Evolutionary conservation across 1,140 invertebrate genomes (phyloP), one percentile per base, ranked within the genome.

Genomic region (Ceratina calcarata): DNA sequence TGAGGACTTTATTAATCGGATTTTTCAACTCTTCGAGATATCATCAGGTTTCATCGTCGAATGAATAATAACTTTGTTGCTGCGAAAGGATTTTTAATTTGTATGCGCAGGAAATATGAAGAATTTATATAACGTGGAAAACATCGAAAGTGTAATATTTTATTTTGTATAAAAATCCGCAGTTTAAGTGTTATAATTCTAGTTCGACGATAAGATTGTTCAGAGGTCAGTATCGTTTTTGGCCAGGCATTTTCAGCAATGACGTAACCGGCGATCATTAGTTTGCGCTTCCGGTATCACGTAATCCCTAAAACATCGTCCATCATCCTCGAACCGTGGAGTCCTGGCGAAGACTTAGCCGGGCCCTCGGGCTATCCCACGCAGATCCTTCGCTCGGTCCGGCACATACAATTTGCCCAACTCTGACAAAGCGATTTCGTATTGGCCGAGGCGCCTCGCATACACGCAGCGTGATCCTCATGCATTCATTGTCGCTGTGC

Each of bases 261-360:
- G 78, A 80, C 83, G 83, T 84, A 85, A 85, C 83, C 58, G 45
- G 24, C 71, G 82, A 85, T 80, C 82, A 80, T 85, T 85, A 85
- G 83, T 76, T 70, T 66, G 69, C 67, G 77, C 83, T 85, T 85
- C 83, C 83, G 83, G 83, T 85, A 85, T 85, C 83, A 80, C 83
- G 79, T 85, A 84, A 85, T 85, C 82, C 83, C 82, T 85, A 85
- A 85, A 85, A 85, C 83, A 72, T 85, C 82, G 83, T 85, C 82
- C 82, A 85, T 85, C 83, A 85, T 85, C 58, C 82, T 76, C 77
- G 77, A 69, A 20, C 53, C 45, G 27, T 6, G 16, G 58, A 71
- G 74, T 62, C 75, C 67, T 62, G 75, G 57, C 68, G 61, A 70
- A 84, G 83, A 73, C 77, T 71, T 78, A 55, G 65, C 70, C 67